phyloP scores from a whole-genome alignment of 2,797 vertebrate genomes.

The Pitangus sulphuratus region DNA sequence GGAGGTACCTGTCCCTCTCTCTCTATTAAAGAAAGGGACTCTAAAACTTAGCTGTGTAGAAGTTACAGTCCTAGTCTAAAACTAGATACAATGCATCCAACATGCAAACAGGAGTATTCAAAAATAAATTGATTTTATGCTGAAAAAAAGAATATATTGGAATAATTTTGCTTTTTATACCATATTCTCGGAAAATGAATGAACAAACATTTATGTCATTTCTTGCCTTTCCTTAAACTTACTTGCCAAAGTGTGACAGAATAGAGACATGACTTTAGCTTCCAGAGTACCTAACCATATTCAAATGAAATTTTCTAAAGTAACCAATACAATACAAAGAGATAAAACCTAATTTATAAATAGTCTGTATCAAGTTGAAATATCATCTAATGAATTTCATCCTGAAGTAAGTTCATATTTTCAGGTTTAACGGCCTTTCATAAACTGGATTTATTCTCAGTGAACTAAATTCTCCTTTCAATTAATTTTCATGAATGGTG shows the following conservation, averaged over 20 bases:
- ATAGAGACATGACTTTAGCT: neutral
- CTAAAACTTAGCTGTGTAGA: neutral
- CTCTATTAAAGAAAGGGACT: neutral
- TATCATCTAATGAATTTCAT: neutral
- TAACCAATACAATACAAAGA: neutral
- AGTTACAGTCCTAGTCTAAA: neutral
- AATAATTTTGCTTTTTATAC: neutral
- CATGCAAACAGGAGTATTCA: neutral
- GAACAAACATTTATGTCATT: neutral
- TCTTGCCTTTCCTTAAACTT: neutral
- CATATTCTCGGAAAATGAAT: neutral
- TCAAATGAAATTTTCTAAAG: neutral
- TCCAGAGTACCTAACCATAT: neutral
- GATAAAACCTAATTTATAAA: neutral
- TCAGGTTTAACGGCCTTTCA: conserved; percentile 37
- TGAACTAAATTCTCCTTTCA: conserved; percentile 5
- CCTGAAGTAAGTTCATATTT: conserved; percentile 14
- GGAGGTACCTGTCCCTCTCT: neutral
- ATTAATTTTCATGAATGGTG: conserved; percentile 36
- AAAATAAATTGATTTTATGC: neutral
- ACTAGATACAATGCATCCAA: neutral
- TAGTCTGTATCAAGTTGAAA: neutral
- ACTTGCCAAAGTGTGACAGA: neutral
- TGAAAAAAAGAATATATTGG: neutral
- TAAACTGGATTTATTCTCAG: conserved; percentile 21